Evolutionary conservation across 2,888 invertebrate genomes (phyloP).

Genomic region (Diarsia rubi): DNA sequence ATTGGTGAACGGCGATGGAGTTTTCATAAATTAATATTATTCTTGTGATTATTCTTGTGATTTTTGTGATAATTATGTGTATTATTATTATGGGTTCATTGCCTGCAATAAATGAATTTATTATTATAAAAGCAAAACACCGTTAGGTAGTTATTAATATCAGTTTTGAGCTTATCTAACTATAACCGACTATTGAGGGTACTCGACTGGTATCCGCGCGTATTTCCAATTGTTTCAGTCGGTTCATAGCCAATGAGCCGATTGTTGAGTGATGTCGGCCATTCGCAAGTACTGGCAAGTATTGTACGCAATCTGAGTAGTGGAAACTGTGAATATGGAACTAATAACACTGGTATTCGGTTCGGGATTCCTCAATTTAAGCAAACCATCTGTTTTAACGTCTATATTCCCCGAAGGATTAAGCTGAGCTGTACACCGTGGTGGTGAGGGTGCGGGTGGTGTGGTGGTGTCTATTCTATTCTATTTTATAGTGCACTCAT

Average conservation of each 20-base stretch:
- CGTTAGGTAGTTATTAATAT: background rate
- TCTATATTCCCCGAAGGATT: too few species aligned
- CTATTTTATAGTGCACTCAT: too few species aligned
- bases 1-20: too few species aligned
- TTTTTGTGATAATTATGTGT: too few species aligned
- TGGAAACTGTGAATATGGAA: background rate
- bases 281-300: background rate
- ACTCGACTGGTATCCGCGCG: slow-evolving; percentile 4
- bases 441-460: too few species aligned
- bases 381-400: background rate
- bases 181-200: slow-evolving; percentile 3
- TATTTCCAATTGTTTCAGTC: slow-evolving; percentile 39
- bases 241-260: slow-evolving; percentile 29
- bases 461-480: too few species aligned
- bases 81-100: too few species aligned
- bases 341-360: background rate
- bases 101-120: too few species aligned
- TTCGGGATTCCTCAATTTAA: background rate
- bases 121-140: background rate
- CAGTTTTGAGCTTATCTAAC: background rate
- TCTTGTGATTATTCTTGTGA: too few species aligned
- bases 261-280: slow-evolving; percentile 14
- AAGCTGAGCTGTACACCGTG: too few species aligned
- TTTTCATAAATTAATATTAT: too few species aligned
- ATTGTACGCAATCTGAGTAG: background rate